Percentiles rank a stretch among this genome's conserved stretches.
Conservation (phyloP, 2,888 invertebrate genomes). For the Penaeus monodon region DNA sequence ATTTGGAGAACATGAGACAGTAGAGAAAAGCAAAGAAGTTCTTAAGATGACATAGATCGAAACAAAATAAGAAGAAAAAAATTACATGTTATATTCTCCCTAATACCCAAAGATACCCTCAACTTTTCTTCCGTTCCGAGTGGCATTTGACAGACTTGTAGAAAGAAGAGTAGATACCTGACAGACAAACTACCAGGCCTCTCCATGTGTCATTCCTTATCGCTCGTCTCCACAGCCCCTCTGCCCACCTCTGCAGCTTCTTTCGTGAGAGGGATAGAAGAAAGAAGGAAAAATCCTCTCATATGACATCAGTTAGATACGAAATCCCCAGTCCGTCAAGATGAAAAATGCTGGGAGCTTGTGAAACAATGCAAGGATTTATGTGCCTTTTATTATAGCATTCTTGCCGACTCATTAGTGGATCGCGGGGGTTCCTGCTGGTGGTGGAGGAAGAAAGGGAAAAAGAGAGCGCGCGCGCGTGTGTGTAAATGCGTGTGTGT, state of each 20-base stretch:
- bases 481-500: neutral
- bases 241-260: conserved; percentile 1
- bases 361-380: conserved; percentile 53
- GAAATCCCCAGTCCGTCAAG: conserved; percentile 42
- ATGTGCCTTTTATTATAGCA: conserved; percentile 49
- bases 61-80: too few relatives aligned
- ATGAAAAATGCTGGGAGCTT: conserved; percentile 42
- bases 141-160: too few relatives aligned
- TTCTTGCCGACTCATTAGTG: conserved; percentile 54
- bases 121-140: too few relatives aligned
- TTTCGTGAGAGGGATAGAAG: neutral
- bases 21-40: too few relatives aligned
- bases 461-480: neutral
- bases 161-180: too few relatives aligned
- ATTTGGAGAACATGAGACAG: too few relatives aligned
- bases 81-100: too few relatives aligned
- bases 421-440: conserved; percentile 18
- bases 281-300: conserved; percentile 18
- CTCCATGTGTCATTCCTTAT: neutral
- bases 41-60: too few relatives aligned
- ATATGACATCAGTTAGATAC: conserved; percentile 9
- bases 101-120: too few relatives aligned
- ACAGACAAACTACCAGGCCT: too few relatives aligned
- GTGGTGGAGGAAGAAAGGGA: conserved; percentile 4
- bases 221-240: neutral